Conservation (phyloP, 2,888 invertebrate species). For the Gandaritis pyraliata region DNA sequence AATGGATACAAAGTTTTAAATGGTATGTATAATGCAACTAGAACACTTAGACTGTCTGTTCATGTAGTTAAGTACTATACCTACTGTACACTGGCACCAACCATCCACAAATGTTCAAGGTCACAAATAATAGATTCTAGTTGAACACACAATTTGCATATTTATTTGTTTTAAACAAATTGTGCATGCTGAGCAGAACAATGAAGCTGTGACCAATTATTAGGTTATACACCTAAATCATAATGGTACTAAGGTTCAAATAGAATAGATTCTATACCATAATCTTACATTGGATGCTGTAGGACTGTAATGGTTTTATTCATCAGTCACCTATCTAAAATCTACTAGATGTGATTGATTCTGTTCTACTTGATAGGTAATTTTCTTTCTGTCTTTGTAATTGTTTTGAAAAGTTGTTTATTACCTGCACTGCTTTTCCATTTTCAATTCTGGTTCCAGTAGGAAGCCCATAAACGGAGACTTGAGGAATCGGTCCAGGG, state of each 20-base stretch:
- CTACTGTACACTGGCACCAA: constrained; percentile 12
- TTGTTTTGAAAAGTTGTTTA: not conserved
- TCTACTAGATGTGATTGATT: not conserved
- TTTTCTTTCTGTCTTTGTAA: not conserved
- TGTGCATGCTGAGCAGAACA: constrained; percentile 5
- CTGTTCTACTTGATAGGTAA: too few relatives aligned
- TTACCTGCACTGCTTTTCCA: constrained; percentile 86
- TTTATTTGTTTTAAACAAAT: constrained; percentile 35
- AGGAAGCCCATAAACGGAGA: constrained; percentile 88
- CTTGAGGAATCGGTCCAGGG: constrained; percentile 90
- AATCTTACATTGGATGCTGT: too few relatives aligned
- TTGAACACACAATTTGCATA: constrained; percentile 43
- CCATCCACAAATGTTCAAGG: constrained; percentile 30
- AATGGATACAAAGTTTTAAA: too few relatives aligned
- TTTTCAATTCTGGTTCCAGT: constrained; percentile 85
- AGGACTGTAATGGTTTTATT: too few relatives aligned
- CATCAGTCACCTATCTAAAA: too few relatives aligned
- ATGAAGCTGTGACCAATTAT: not conserved
- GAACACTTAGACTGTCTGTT: too few relatives aligned
- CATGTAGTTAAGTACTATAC: not conserved
- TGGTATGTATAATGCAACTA: too few relatives aligned
- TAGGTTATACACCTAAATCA: not conserved
- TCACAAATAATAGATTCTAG: constrained; percentile 39
- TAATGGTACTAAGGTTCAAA: not conserved
- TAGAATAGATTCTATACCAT: too few relatives aligned